phyloP scores from a whole-genome alignment of 2,888 invertebrate genomes.

The Sympetrum striolatum region DNA sequence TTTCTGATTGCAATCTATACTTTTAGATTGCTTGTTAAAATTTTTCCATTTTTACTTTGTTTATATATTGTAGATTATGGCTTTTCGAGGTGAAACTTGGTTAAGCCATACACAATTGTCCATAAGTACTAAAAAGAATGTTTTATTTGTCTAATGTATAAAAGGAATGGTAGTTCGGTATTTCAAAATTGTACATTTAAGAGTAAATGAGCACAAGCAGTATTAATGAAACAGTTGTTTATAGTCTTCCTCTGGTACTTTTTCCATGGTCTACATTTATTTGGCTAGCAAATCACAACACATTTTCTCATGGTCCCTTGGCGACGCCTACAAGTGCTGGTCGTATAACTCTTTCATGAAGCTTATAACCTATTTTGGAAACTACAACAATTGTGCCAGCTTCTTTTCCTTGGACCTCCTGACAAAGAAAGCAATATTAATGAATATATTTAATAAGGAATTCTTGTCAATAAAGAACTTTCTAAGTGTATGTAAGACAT shows the following conservation, averaged over 20 bases:
- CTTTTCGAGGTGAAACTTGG: background rate
- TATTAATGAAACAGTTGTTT: background rate
- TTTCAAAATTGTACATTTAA: conserved; percentile 13
- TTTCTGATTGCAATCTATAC: background rate
- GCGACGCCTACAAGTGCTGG: conserved; percentile 97
- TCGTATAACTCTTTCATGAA: conserved; percentile 91
- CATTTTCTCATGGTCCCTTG: conserved; percentile 62
- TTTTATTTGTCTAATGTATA: conserved; percentile 1
- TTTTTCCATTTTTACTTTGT: background rate
- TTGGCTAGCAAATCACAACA: background rate
- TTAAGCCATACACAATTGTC: background rate
- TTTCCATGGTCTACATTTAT: background rate
- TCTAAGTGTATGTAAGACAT: conserved; percentile 42
- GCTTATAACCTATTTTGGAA: conserved; percentile 93
- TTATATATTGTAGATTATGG: background rate
- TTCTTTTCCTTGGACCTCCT: conserved; percentile 79
- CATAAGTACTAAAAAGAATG: background rate
- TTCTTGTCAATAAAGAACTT: background rate
- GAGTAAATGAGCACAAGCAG: conserved; percentile 26
- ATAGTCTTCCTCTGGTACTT: background rate
- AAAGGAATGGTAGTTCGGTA: conserved; percentile 34
- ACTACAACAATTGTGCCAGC: conserved; percentile 91
- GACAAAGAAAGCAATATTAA: conserved; percentile 52
- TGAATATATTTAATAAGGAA: background rate
- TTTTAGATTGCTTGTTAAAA: background rate